phyloP scores from a whole-genome alignment of 2,888 invertebrate species.

The Brachyptera putata region DNA sequence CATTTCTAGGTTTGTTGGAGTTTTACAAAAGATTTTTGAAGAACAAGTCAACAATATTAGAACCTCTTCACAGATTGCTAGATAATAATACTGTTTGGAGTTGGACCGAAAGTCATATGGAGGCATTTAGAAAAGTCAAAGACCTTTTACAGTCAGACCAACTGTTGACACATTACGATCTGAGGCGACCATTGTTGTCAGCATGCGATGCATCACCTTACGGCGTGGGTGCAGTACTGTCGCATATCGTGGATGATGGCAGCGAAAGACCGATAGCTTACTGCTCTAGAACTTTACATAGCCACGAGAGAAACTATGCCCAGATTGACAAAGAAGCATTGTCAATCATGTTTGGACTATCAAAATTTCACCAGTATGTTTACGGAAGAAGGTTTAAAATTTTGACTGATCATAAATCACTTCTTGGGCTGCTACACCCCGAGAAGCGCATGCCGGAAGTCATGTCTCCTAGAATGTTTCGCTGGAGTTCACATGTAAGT shows the following conservation, averaged over 20 bases:
- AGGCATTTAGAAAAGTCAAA: conserved; percentile 38
- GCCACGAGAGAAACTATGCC: conserved; percentile 37
- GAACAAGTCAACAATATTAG: too few relatives aligned
- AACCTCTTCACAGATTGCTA: too few relatives aligned
- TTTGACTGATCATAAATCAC: conserved; percentile 29
- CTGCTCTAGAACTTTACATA: conserved; percentile 38
- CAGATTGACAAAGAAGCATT: conserved; percentile 39
- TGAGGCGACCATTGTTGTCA: too few relatives aligned
- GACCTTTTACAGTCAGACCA: too few relatives aligned
- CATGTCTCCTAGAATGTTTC: conserved; percentile 24
- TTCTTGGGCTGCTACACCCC: conserved; percentile 25
- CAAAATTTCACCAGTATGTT: conserved; percentile 41
- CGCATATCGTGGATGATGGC: conserved; percentile 35
- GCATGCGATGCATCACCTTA: conserved; percentile 35
- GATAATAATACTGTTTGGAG: too few relatives aligned
- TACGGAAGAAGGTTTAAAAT: conserved; percentile 11
- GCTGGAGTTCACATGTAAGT: conserved; percentile 20
- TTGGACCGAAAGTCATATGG: too few relatives aligned
- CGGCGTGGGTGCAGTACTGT: conserved; percentile 38
- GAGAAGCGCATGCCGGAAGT: conserved; percentile 26
- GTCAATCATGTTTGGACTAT: conserved; percentile 41
- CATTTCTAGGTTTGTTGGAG: too few relatives aligned
- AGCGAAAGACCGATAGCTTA: conserved; percentile 36
- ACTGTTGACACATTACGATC: too few relatives aligned
- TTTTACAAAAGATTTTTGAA: too few relatives aligned